These are phyloP conservation scores for Calephelis nemesis DNA, from an alignment of 1,140 invertebrate genomes.

Conservation along the genomic window DNA sequence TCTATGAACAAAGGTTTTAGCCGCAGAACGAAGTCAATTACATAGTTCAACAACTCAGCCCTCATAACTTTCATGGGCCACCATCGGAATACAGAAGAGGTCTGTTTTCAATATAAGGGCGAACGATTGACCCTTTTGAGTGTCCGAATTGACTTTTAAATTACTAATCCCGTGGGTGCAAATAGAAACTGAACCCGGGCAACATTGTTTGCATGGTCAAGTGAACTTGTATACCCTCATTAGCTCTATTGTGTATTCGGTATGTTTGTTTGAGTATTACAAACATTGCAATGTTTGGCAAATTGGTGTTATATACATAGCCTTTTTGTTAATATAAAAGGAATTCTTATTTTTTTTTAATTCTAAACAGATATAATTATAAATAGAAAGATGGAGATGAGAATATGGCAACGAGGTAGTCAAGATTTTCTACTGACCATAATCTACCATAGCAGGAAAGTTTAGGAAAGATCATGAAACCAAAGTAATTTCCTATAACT, in stretches of 20 bases:
- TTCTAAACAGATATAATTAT: no score
- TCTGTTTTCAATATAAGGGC: conserved; percentile 73
- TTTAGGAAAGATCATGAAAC: no score
- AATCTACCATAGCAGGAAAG: no score
- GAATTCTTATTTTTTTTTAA: no score
- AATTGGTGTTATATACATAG: neutral
- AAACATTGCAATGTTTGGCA: neutral
- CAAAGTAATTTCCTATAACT: no score
- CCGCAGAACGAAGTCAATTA: conserved; percentile 77
- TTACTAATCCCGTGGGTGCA: conserved; percentile 75
- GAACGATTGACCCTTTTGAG: conserved; percentile 76
- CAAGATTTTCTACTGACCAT: no score
- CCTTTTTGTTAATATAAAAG: no score
- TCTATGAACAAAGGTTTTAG: conserved; percentile 70
- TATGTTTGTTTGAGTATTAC: conserved; percentile 1
- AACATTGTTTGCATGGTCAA: conserved; percentile 68
- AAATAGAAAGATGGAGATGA: no score
- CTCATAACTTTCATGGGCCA: conserved; percentile 77
- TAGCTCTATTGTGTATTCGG: conserved; percentile 62
- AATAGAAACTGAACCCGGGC: conserved; percentile 65
- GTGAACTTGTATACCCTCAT: conserved; percentile 75
- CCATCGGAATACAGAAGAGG: conserved; percentile 77
- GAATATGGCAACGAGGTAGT: no score
- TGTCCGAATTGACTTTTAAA: conserved; percentile 79
- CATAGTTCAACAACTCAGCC: conserved; percentile 78